Evolutionary conservation across 1,140 invertebrate genomes (phyloP).

Genomic region (Pseudomyrmex cubaensis): DNA sequence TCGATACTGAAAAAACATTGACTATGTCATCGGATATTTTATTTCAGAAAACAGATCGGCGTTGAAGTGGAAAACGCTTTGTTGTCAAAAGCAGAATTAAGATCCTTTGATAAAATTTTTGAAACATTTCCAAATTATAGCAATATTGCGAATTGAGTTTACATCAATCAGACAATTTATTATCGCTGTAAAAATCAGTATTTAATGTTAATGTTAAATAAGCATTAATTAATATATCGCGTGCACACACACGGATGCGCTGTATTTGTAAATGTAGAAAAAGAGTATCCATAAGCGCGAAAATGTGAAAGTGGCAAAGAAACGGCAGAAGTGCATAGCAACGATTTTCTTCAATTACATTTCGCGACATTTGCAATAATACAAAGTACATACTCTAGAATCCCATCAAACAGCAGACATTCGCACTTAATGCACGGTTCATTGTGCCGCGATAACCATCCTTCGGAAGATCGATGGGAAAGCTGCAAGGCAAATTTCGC

Average conservation of each 20-base stretch:
- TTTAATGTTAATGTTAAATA: background rate
- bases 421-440: constrained; percentile 38
- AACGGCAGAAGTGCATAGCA: background rate
- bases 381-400: constrained; percentile 48
- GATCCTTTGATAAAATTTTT: constrained; percentile 33
- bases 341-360: constrained; percentile 41
- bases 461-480: constrained; percentile 35
- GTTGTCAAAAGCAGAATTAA: constrained; percentile 40
- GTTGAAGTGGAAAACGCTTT: background rate
- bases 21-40: constrained; percentile 58
- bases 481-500: constrained; percentile 35
- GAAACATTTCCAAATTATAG: no score
- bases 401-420: constrained; percentile 38
- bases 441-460: constrained; percentile 34
- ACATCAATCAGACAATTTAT: no score
- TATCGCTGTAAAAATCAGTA: background rate
- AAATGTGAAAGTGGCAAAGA: constrained; percentile 3
- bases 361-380: constrained; percentile 44
- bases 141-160: no score
- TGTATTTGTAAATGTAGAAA: background rate
- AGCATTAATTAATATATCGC: no score
- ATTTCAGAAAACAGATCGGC: constrained; percentile 43
- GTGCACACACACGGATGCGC: background rate
- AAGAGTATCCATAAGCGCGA: background rate
- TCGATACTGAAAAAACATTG: constrained; percentile 46